These are phyloP conservation scores for Phrixothrix hirtus DNA, from an alignment of 2,888 invertebrate genomes.

Conservation along the genomic window DNA sequence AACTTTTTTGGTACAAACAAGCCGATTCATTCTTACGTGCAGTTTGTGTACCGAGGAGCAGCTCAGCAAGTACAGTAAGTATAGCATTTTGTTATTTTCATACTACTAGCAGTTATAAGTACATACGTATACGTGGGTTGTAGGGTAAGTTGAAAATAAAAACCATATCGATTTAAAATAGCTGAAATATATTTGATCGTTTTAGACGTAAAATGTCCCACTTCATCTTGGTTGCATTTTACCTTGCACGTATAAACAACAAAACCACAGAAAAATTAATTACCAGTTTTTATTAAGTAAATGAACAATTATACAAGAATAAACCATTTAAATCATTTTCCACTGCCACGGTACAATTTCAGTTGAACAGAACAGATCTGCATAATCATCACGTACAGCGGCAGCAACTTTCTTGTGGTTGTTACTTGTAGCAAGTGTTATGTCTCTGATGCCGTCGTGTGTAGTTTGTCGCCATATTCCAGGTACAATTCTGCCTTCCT, in stretches of 20 bases:
- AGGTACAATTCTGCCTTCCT: background rate
- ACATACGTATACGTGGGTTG: background rate
- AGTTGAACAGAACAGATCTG: background rate
- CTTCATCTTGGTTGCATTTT: too few relatives aligned
- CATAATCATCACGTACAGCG: slow-evolving; percentile 1
- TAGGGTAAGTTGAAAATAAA: too few relatives aligned
- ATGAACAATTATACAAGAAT: too few relatives aligned
- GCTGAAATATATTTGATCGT: too few relatives aligned
- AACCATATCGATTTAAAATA: too few relatives aligned
- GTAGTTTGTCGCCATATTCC: background rate
- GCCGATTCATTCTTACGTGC: slow-evolving; percentile 5
- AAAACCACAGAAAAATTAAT: too few relatives aligned
- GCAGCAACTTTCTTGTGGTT: slow-evolving; percentile 2
- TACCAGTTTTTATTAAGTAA: background rate
- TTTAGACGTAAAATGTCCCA: too few relatives aligned
- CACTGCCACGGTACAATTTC: too few relatives aligned
- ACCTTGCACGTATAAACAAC: too few relatives aligned
- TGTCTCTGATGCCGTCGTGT: slow-evolving; percentile 1
- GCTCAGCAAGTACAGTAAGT: background rate
- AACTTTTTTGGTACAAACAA: slow-evolving; percentile 1
- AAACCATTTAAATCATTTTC: slow-evolving; percentile 1
- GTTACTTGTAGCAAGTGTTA: background rate
- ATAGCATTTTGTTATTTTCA: background rate
- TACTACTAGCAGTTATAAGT: background rate
- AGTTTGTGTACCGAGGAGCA: background rate